Evolutionary conservation across 2,113 vertebrate genomes (phyloP), one percentile per base, ranked within the genome.

Genomic region (Xyliphius kryptos): DNA sequence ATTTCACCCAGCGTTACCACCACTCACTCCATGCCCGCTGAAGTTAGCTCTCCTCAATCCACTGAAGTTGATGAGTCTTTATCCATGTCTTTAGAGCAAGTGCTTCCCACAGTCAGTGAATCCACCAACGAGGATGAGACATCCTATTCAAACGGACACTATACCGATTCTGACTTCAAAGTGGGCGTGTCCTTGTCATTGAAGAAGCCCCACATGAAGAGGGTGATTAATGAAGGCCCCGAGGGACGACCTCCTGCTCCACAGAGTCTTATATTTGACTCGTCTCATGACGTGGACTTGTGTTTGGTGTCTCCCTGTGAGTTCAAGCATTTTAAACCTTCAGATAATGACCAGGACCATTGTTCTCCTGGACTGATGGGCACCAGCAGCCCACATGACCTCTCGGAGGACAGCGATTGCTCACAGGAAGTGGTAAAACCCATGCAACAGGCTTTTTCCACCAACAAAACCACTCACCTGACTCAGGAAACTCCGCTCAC

Each of bases 11-110:
- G 88, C 0, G 48, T 86, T 61, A 91, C 90, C 40, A 74, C 72
- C 21, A 91, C 90, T 0, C 90, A 91, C 0, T 92, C 91, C 0
- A 74, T 92, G 77, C 91, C 89, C 0, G 91, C 91, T 0, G 91
- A 92, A 75, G 87, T 91, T 62, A 88, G 91, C 3, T 92, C 91
- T 0, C 91, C 90, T 0, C 91, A 91, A 47, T 92, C 91, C 63
- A 92, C 91, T 0, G 91, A 92, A 76, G 88, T 92, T 61, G 90
- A 92, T 0, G 91, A 91, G 64, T 92, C 90, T 1, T 80, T 91
- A 0, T 92, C 91, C 0, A 86, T 89, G n/a, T 92, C 91, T 55
- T 90, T 92, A 1, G 90, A 92, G 79, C 90, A 91, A 68, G 88
- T 87, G 0, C 80, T 91, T 54, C 90, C 85, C 0, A 86, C 89